Evolutionary conservation across 2,113 vertebrate genomes (phyloP).

Genomic region (Neotoma lepida): DNA sequence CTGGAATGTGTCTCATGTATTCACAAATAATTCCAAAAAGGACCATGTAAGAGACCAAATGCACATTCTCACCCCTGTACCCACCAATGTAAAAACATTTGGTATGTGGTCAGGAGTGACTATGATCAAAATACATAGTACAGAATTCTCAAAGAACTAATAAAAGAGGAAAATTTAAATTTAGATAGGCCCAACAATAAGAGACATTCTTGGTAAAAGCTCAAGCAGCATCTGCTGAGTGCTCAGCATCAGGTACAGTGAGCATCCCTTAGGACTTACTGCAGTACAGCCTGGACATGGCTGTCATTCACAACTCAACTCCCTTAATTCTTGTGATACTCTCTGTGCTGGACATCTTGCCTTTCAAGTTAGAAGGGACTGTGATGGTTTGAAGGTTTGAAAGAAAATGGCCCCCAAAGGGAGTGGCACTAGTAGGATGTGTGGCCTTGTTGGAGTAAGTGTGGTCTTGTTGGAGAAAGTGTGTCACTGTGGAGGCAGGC

Average conservation of each 20-base stretch:
- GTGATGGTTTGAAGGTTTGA: neutral
- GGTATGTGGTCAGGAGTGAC: too few relatives aligned
- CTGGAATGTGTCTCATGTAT: neutral
- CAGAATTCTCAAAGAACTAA: neutral
- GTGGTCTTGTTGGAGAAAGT: neutral
- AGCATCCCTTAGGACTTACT: constrained; percentile 5
- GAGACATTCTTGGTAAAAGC: neutral
- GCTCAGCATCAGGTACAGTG: neutral
- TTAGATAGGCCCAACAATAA: neutral
- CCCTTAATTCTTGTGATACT: neutral
- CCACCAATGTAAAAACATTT: neutral
- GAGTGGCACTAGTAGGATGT: neutral
- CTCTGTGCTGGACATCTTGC: neutral
- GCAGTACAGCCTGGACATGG: neutral
- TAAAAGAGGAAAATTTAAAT: neutral
- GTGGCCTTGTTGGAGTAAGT: neutral
- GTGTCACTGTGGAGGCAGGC: neutral
- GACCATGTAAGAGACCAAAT: neutral
- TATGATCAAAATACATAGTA: neutral
- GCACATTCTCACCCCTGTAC: neutral
- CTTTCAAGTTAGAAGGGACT: constrained; percentile 1
- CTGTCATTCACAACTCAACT: neutral
- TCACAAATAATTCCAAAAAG: neutral
- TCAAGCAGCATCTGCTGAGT: neutral
- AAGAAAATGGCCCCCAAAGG: neutral